Conservation (phyloP, 2,113 vertebrate species). For the Gasterosteus aculeatus region DNA sequence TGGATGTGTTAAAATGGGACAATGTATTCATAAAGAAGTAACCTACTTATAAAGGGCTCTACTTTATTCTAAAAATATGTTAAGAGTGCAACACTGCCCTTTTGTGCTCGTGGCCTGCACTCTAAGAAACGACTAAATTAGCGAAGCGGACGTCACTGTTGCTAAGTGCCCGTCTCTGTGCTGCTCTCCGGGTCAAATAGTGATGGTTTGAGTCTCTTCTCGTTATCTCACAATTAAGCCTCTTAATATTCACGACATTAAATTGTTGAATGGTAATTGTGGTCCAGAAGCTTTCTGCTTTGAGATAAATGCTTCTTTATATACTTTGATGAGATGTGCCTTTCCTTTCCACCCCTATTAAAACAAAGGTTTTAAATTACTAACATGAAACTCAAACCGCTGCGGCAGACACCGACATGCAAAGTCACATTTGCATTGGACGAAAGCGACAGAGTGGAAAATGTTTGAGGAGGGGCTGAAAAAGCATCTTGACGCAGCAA, state of each 20-base stretch:
- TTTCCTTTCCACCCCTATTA: background rate
- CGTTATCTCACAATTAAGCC: background rate
- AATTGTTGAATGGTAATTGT: background rate
- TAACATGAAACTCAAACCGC: background rate
- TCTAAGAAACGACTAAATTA: conserved; percentile 40
- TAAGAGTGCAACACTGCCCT: conserved; percentile 49
- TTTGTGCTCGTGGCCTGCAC: conserved; percentile 44
- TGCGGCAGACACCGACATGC: background rate
- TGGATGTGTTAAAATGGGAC: conserved; percentile 32
- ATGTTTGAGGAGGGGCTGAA: background rate
- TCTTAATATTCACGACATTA: no score
- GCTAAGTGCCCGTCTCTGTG: conserved; percentile 20
- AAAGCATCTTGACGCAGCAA: background rate
- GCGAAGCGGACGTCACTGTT: conserved; percentile 51
- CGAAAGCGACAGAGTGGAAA: background rate
- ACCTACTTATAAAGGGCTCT: conserved; percentile 53
- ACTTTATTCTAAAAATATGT: conserved; percentile 57
- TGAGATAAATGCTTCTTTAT: background rate
- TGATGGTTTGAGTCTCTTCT: background rate
- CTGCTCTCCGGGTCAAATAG: conserved; percentile 1
- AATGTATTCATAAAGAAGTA: conserved; percentile 28
- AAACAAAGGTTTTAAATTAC: background rate
- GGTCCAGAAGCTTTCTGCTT: conserved; percentile 1
- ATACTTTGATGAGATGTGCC: background rate
- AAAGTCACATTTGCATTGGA: background rate